Evolutionary conservation across 2,113 vertebrate genomes (phyloP), one percentile per base, ranked within the genome.

Genomic region (Alaudala cheleensis): DNA sequence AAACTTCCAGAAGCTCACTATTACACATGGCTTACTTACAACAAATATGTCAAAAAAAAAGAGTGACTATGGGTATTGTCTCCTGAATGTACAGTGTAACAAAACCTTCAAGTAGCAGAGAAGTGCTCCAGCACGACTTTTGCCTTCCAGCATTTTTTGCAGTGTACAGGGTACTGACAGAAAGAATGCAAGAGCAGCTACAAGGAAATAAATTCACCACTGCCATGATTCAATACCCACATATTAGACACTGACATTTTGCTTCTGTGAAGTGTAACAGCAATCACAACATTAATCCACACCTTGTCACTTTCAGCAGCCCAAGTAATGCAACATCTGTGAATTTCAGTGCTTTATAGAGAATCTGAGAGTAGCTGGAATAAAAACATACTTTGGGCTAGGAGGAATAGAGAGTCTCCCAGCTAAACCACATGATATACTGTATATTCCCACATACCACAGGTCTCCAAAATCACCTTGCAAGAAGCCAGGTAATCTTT

Each of bases 91-190:
- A 87, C 57, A 87, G 17, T 33, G 5, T 14, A 95, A 81, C 58
- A 89, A 91, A 81, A 95, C 31, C 74, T 83, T 88, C 24, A 39
- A 85, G 65, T 22, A 77, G 71, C 81, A 91, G 37, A 93, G 80
- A 80, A 86, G 50, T n/a, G 45, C 45, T 94, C 72, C 60, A 86
- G 71, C 72, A 74, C 44, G 81, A 70, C 67, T 94, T 90, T 5
- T 93, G 88, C 93, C 93, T 83, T 78, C 76, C n/a, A 93, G 95
- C 85, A 70, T 39, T 93, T 95, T 92, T 67, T 62, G 67, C 60
- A 15, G 33, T 4, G 14, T 53, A 29, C 74, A 66, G 25, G 20
- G 33, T 66, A 86, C 62, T 78, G 90, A 88, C 60, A 80, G 66
- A 81, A 82, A 80, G 67, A 90, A 81, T 1, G 8, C 54, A 66